phyloP scores from a whole-genome alignment of 1,140 invertebrate genomes.

The Diuraphis noxia region DNA sequence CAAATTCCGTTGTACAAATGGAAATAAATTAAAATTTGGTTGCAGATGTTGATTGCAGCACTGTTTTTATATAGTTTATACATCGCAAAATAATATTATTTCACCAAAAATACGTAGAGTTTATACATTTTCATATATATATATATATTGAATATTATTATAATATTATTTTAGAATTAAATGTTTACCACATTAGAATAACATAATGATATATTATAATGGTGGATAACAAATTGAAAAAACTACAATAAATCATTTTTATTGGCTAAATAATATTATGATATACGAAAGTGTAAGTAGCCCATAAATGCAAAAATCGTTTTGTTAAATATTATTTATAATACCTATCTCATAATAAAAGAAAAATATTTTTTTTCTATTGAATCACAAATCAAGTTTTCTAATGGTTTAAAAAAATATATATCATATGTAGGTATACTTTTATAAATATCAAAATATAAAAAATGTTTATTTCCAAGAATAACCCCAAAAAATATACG shows the following conservation, averaged over 20 bases:
- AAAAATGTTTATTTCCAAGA: neutral
- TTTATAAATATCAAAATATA: neutral
- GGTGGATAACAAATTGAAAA: neutral
- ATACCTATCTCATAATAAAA: neutral
- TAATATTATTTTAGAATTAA: slow-evolving; percentile 3
- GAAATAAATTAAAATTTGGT: slow-evolving; percentile 6
- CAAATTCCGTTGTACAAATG: neutral
- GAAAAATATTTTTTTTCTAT: neutral
- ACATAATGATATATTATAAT: neutral
- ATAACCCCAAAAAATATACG: neutral
- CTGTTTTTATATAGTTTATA: neutral
- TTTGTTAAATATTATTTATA: neutral
- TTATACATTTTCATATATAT: no score
- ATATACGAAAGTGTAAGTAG: neutral
- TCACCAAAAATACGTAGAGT: neutral
- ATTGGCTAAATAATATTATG: neutral
- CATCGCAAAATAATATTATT: neutral
- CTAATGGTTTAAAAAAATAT: neutral
- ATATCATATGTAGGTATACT: neutral
- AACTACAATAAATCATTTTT: neutral
- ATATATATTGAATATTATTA: neutral
- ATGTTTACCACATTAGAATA: neutral
- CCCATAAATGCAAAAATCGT: no score
- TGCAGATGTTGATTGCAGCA: neutral
- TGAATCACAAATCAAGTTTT: neutral